Evolutionary conservation across 2,888 invertebrate genomes (phyloP).

Genomic region (Acanthosepion pharaonis): DNA sequence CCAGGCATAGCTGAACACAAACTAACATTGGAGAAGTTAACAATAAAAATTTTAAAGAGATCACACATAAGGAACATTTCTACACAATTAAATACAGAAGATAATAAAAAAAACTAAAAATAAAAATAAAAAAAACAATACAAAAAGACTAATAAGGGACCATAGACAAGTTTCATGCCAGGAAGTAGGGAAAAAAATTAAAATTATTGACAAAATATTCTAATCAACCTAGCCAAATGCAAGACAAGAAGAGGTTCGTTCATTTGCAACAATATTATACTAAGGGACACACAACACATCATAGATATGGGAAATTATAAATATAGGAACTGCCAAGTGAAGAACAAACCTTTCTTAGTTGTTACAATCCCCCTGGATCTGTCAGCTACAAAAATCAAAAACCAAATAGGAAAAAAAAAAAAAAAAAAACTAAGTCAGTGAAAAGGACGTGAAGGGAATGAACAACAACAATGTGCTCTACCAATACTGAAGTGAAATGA

Average conservation of each 20-base stretch:
- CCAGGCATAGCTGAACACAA: neutral
- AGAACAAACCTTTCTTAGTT: conserved; percentile 39
- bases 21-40: neutral
- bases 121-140: neutral
- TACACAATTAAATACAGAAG: neutral
- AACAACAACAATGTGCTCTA: neutral
- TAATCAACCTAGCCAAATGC: neutral
- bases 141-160: neutral
- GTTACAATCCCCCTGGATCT: conserved; percentile 15
- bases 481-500: neutral
- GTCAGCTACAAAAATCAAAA: conserved; percentile 40
- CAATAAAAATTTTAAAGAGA: neutral
- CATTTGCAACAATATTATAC: neutral
- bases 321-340: neutral
- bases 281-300: neutral
- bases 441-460: neutral
- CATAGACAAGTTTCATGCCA: neutral
- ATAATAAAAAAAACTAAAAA: neutral
- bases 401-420: neutral
- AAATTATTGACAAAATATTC: neutral
- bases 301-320: conserved; percentile 1
- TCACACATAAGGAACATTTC: neutral
- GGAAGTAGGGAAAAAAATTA: neutral
- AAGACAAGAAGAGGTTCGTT: neutral
- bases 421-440: neutral